Base-by-base conservation (phyloP, 1,140 invertebrate species). In the Plodia interpunctella region DNA sequence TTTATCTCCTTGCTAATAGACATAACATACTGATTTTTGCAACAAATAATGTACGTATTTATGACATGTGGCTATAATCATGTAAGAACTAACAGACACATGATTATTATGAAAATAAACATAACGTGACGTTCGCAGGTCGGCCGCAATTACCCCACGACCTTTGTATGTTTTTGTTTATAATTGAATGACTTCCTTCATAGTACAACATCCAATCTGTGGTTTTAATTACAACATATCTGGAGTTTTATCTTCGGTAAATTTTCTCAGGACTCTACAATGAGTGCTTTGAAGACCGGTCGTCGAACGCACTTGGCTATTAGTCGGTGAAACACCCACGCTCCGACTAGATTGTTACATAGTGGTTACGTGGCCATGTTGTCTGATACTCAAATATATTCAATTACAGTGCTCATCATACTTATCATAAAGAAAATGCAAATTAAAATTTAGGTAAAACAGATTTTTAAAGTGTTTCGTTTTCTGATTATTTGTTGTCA, bases 231-330 rank as follows among this genome's bases (percentile, higher is more conserved):
- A 44, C 38, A 0, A 0, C n/a, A n/a, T 44, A 44, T 44, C 38
- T 5, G 18, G 21, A 15, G 51, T 53, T 6, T 25, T 53, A 25
- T 53, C 51, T 53, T 53, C 19, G 51, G 51, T 53, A 53, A 53
- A 53, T 25, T 53, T 53, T 53, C 51, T 53, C 51, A 53, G 51
- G 51, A 20, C 51, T 17, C 13, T n/a, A 53, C 51, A 53, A 53
- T 53, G 9, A 2, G 11, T n/a, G 9, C 51, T 53, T 53, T 53
- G 51, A 53, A 9, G 13, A 13, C 10, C 10, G 51, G 19, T 53
- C 20, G 21, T 53, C 51, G 51, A 53, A 35, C 17, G 30, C 52
- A 25, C 13, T 35, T 17, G 15, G 38, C 38, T 17, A 44, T 44
- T 44, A 44, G 38, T 15, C 6, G 13, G 38, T 44, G n/a, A 15